Evolutionary conservation across 2,797 vertebrate genomes (phyloP).

Genomic region (Halcyon leucocephala): DNA sequence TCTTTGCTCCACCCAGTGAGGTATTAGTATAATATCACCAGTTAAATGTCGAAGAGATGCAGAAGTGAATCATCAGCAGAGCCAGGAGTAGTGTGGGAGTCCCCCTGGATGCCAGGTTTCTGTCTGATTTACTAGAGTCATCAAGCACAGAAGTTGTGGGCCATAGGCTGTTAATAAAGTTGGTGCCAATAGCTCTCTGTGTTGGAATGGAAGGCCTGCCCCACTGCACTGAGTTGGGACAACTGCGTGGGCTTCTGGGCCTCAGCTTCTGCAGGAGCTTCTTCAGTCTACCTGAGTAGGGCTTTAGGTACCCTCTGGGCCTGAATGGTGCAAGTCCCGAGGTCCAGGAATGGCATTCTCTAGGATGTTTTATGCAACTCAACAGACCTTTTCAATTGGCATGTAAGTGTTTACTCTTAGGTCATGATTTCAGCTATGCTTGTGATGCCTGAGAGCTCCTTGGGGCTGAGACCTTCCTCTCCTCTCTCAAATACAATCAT

Average conservation of each 20-base stretch:
- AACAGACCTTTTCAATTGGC: not conserved
- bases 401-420: rapidly evolving
- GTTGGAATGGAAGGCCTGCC: not conserved
- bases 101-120: not conserved
- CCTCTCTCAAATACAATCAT: not conserved
- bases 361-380: not conserved
- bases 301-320: not conserved
- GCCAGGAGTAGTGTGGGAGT: not conserved
- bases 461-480: not conserved
- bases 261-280: not conserved
- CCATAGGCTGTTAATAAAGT: not conserved
- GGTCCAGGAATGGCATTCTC: not conserved
- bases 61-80: not conserved
- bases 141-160: not conserved
- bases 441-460: not conserved
- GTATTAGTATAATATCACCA: not conserved
- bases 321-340: not conserved
- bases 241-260: not conserved
- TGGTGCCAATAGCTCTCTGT: not conserved
- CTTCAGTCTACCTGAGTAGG: not conserved
- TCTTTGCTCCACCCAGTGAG: not conserved
- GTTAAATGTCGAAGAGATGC: not conserved
- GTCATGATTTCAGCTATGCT: not conserved
- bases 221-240: not conserved
- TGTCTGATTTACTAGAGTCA: rapidly evolving